Base-by-base conservation (phyloP, 1,140 invertebrate genomes). In the Eueides isabella region DNA sequence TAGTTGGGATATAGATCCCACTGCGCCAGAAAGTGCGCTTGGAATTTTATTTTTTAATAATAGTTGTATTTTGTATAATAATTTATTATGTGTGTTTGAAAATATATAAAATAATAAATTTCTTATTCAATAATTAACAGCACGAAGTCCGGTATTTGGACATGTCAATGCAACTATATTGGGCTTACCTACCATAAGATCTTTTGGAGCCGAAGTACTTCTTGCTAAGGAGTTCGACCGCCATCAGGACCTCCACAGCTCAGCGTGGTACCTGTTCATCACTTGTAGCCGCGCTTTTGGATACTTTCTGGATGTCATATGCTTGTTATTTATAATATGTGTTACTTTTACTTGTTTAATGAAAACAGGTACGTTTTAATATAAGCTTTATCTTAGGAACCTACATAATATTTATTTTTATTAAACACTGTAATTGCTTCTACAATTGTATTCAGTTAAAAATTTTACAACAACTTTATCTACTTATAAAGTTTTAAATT, bases 91-190 rank as follows among this genome's bases (percentile, higher is more conserved):
- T 16, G 16, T 38, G 5, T 38, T 16, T 0, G 16, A 38, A 38
- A 16, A 16, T 61, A 29, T 29, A 29, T 38, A 61, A 26, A 26
- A 3, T 28, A 4, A 55, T n/a, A 55, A 19, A 19, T 11, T 55
- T 12, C 23, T 2, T 26, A 6, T n/a, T 19, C 16, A 0, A 44
- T 44, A 12, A 23, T 23, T 41, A 0, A 63, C 29, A 63, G 96
- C 95, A 67, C 94, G 96, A 71, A 97, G 96, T 82, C 98, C 98
- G 9, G 96, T 98, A 0, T 98, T 98, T 86, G 97, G 97, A 5
- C 97, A 98, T 78, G 94, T 98, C 1, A 97, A 96, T 79, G 95
- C 97, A 6, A 96, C 97, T 0, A 85, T 98, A n/a, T 95, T 96
- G 78, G 98, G 98, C 1, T 85, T 98, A 7, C 95, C 96, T 14